Evolutionary conservation across 2,888 invertebrate species (phyloP).

Genomic region (Calliopum simillimum): DNA sequence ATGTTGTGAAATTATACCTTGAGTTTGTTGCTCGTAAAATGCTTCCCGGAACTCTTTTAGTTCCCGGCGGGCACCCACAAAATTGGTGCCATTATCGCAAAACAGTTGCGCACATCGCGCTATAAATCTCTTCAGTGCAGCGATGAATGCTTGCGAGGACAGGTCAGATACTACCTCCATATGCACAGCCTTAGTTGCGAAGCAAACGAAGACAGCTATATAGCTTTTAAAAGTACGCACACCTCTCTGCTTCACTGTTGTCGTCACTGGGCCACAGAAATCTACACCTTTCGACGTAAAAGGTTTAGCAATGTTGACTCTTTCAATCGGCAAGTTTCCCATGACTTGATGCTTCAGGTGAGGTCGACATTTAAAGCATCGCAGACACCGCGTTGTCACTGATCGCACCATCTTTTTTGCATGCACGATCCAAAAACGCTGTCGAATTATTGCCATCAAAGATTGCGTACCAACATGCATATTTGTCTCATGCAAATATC

Average conservation of each 20-base stretch:
- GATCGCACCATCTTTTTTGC: conserved; percentile 33
- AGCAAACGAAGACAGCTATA: conserved; percentile 36
- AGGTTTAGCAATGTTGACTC: conserved; percentile 32
- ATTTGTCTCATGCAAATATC: conserved; percentile 22
- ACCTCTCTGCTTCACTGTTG: conserved; percentile 11
- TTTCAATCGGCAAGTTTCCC: conserved; percentile 39
- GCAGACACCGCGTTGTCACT: conserved; percentile 30
- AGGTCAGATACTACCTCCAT: conserved; percentile 44
- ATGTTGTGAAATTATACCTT: conserved; percentile 18
- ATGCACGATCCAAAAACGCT: conserved; percentile 41
- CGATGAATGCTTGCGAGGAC: conserved; percentile 41
- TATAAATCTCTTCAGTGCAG: conserved; percentile 41
- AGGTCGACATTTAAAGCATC: conserved; percentile 41
- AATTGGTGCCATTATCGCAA: conserved; percentile 38
- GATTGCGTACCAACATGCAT: conserved; percentile 33
- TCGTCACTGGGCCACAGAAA: conserved; percentile 31
- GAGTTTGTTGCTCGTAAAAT: conserved; percentile 35
- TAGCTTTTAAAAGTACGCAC: conserved; percentile 31
- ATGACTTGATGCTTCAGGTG: conserved; percentile 39
- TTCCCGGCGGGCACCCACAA: conserved; percentile 36
- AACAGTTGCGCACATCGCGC: conserved; percentile 37
- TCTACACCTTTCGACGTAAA: conserved; percentile 38
- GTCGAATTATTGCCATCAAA: conserved; percentile 35
- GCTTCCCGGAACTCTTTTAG: conserved; percentile 26
- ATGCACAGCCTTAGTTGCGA: conserved; percentile 25